These are phyloP conservation scores for Otolemur crassicaudatus DNA, from an alignment of 2,797 vertebrate species.

Conservation along the genomic window DNA sequence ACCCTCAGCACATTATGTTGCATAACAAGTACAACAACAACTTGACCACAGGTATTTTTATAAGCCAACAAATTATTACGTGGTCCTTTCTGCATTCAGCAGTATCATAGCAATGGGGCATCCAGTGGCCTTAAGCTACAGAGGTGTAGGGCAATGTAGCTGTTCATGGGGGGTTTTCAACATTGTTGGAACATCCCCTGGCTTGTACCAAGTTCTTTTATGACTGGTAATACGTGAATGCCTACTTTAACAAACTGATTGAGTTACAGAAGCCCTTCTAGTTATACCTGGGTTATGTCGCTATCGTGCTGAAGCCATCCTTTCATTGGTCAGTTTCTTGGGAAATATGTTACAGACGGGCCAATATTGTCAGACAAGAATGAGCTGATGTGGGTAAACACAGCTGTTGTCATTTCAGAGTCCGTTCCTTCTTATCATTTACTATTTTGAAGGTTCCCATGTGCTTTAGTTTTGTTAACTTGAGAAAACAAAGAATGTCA, in stretches of 20 bases:
- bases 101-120: background rate
- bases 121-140: background rate
- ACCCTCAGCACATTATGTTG: background rate
- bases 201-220: conserved; percentile 49
- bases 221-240: background rate
- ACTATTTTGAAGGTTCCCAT: background rate
- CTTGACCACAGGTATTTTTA: conserved; percentile 65
- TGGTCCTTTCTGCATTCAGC: conserved; percentile 10
- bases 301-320: background rate
- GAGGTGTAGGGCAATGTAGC: background rate
- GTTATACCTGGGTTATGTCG: background rate
- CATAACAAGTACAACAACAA: conserved; percentile 50
- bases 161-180: conserved; percentile 47
- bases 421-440: background rate
- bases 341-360: background rate
- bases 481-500: background rate
- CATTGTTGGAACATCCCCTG: conserved; percentile 23
- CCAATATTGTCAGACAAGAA: background rate
- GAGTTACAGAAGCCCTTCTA: conserved; percentile 36
- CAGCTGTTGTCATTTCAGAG: background rate
- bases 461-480: conserved; percentile 25
- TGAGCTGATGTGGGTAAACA: background rate
- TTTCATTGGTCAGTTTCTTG: conserved; percentile 56
- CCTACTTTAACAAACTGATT: background rate
- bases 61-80: conserved; percentile 35